Evolutionary conservation across 2,888 invertebrate genomes (phyloP).

Genomic region (Mactromeris polynyma): DNA sequence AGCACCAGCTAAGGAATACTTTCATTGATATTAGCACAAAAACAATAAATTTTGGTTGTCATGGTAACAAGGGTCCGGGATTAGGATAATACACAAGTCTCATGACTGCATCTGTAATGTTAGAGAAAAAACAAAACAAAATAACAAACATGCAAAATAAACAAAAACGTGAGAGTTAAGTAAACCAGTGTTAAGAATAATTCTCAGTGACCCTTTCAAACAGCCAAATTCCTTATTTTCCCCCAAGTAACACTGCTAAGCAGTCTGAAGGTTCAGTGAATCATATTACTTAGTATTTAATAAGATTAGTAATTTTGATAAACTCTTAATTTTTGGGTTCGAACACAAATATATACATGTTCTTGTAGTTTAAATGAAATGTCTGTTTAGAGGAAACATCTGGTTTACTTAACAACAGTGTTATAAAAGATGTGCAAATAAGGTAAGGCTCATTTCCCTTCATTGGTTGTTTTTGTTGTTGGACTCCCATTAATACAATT

Average conservation of each 20-base stretch:
- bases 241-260: too few species aligned
- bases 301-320: too few species aligned
- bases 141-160: conserved; percentile 63
- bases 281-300: too few species aligned
- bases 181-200: neutral
- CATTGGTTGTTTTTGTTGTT: too few species aligned
- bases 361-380: too few species aligned
- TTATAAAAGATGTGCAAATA: neutral
- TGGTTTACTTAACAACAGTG: conserved; percentile 1
- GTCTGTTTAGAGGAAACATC: neutral
- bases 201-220: too few species aligned
- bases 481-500: too few species aligned
- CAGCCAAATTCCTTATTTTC: too few species aligned
- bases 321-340: too few species aligned
- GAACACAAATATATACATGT: too few species aligned
- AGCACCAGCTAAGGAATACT: neutral
- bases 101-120: conserved; percentile 81
- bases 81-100: conserved; percentile 78
- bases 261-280: too few species aligned
- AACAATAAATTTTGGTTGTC: neutral
- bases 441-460: neutral
- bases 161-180: neutral
- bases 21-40: conserved; percentile 1
- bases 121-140: conserved; percentile 63
- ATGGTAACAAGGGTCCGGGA: neutral